phyloP scores from a whole-genome alignment of 2,797 vertebrate species.

The Malurus leucopterus region DNA sequence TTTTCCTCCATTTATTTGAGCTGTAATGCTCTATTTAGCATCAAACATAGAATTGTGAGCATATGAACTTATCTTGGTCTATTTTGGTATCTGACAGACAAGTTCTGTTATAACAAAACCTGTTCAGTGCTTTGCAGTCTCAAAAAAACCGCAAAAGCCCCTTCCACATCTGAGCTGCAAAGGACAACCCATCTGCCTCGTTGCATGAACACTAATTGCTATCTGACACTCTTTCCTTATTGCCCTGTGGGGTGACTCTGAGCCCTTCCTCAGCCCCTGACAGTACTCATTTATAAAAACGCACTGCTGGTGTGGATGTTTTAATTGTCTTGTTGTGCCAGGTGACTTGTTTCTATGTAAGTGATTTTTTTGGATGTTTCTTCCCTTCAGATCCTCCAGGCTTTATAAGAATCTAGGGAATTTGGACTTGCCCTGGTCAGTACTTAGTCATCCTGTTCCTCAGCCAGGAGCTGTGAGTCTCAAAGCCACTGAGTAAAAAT shows the following conservation, averaged over 20 bases:
- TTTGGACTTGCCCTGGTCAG: not conserved
- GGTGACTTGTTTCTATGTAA: not conserved
- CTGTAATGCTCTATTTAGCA: not conserved
- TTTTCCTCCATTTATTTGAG: not conserved
- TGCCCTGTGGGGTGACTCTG: not conserved
- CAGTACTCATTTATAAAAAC: constrained; percentile 2
- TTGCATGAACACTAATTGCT: not conserved
- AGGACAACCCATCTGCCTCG: not conserved
- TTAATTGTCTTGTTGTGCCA: not conserved
- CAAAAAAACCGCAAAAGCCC: not conserved
- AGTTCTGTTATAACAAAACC: not conserved
- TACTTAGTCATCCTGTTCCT: not conserved
- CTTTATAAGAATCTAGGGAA: not conserved
- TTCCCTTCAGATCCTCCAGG: not conserved
- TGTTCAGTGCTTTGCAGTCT: not conserved
- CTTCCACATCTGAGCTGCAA: not conserved
- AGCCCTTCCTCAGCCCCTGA: not conserved
- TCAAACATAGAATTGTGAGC: not conserved
- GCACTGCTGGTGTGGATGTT: not conserved
- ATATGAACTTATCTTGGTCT: not conserved
- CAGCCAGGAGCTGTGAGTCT: not conserved
- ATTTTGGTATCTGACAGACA: constrained; percentile 1
- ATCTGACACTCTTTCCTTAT: not conserved
- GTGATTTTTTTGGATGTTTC: not conserved
- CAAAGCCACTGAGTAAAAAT: not conserved